Conservation (phyloP, 92 coral and sea anemone species). For the Phenganax subtilis region DNA sequence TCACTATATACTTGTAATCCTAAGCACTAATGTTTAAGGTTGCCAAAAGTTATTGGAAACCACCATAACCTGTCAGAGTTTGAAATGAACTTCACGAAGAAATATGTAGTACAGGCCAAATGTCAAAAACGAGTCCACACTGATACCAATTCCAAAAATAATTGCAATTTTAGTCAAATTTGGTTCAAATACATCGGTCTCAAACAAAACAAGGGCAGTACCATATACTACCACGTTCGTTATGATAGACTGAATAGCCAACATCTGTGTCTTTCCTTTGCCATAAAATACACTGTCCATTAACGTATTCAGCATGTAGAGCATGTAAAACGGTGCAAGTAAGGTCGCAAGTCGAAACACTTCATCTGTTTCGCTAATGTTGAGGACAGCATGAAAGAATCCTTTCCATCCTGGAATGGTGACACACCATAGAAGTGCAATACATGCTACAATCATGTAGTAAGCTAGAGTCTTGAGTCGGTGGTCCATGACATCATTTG, state of each 20-base stretch:
- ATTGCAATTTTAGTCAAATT: constrained; percentile 20
- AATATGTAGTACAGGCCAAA: constrained; percentile 24
- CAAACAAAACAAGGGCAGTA: constrained; percentile 21
- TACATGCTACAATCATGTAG: constrained; percentile 17
- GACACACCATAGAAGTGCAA: constrained; percentile 20
- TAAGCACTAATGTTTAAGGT: no score
- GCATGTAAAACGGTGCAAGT: constrained; percentile 36
- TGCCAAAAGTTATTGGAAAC: no score
- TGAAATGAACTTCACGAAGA: constrained; percentile 30
- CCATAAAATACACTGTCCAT: constrained; percentile 39
- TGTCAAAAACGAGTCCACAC: constrained; percentile 26
- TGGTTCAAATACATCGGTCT: constrained; percentile 32
- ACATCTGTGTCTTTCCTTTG: constrained; percentile 39
- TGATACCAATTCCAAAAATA: constrained; percentile 34
- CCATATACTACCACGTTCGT: constrained; percentile 36
- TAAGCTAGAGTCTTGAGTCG: constrained; percentile 31
- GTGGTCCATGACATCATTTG: constrained; percentile 31
- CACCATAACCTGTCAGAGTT: neutral
- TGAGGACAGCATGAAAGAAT: constrained; percentile 21
- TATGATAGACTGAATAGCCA: constrained; percentile 39
- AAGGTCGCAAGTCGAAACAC: constrained; percentile 28
- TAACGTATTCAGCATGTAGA: constrained; percentile 28
- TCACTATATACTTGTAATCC: no score
- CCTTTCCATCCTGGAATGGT: constrained; percentile 38
- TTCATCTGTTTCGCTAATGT: constrained; percentile 11